A percentile compares a stretch with the other conserved stretches of the same genome.
Conservation (phyloP, 2,888 invertebrate species). For the Cataglyphis altisquamis region DNA sequence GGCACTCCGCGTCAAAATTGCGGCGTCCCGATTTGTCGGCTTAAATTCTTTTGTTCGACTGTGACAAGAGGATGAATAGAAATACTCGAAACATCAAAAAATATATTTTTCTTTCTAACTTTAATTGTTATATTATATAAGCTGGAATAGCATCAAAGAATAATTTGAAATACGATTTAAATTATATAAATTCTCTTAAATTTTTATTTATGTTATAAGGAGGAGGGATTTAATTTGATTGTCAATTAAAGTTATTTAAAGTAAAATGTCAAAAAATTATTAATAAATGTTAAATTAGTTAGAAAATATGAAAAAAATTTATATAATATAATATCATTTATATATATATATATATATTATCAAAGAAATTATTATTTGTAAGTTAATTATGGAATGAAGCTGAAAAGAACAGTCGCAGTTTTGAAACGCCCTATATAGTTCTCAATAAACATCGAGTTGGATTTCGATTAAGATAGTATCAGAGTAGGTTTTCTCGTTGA, state of each 20-base stretch:
- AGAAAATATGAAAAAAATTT: not conserved
- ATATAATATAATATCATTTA: not conserved
- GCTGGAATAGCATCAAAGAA: not conserved
- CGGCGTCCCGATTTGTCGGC: not conserved
- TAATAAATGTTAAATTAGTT: not conserved
- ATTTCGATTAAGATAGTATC: slow-evolving; percentile 24
- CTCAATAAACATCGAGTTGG: slow-evolving; percentile 3
- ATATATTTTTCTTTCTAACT: not conserved
- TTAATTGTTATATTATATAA: not conserved
- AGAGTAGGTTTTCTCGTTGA: slow-evolving; percentile 16
- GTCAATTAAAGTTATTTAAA: not conserved
- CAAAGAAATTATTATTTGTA: not conserved
- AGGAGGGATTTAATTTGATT: not conserved
- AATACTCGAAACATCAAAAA: not conserved
- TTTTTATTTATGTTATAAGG: not conserved
- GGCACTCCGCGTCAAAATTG: not conserved
- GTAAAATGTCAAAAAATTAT: not conserved
- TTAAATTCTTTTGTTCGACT: not conserved
- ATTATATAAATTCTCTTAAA: not conserved
- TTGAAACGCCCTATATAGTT: not conserved
- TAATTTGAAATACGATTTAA: slow-evolving; percentile 6
- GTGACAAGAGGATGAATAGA: not conserved
- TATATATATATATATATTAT: not conserved
- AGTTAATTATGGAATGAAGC: not conserved
- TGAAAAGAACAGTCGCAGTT: not conserved